Evolutionary conservation across 2,888 invertebrate genomes (phyloP).

Genomic region (Cheilosia vernalis): DNA sequence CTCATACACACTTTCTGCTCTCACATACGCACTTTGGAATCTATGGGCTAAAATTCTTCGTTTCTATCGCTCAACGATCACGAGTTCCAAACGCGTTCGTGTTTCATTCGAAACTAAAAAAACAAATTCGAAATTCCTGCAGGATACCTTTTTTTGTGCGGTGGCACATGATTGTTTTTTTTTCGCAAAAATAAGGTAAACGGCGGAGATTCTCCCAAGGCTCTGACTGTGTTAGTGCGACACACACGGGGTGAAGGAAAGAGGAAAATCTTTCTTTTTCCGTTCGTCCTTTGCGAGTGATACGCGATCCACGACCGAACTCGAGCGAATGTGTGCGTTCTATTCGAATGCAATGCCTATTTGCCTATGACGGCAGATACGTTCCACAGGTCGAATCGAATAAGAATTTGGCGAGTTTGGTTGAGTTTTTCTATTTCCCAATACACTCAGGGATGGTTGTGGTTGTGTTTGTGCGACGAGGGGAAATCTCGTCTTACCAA

Average conservation of each 20-base stretch:
- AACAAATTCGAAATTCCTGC: constrained; percentile 75
- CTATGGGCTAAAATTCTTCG: neutral
- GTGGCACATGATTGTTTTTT: constrained; percentile 19
- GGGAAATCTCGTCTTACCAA: constrained; percentile 41
- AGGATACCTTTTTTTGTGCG: constrained; percentile 73
- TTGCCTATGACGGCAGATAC: constrained; percentile 25
- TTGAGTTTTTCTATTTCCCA: constrained; percentile 36
- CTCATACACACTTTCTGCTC: constrained; percentile 4
- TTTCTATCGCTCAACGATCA: constrained; percentile 61
- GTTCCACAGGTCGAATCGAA: constrained; percentile 65
- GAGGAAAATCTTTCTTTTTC: constrained; percentile 49
- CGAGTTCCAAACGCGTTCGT: constrained; percentile 81
- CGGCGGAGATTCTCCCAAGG: constrained; percentile 15
- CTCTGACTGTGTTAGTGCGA: constrained; percentile 51
- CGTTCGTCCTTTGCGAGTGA: constrained; percentile 40
- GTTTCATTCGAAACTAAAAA: constrained; percentile 83
- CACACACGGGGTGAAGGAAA: constrained; percentile 22
- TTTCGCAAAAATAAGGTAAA: constrained; percentile 65
- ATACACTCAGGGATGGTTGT: constrained; percentile 36
- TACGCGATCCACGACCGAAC: constrained; percentile 61
- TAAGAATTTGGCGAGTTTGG: constrained; percentile 41
- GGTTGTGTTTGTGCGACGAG: constrained; percentile 70
- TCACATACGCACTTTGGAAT: constrained; percentile 45
- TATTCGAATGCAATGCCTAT: constrained; percentile 25
- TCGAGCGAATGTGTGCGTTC: constrained; percentile 59